Evolutionary conservation across 37 sponge, comb jelly and placozoan species (phyloP).

Genomic region (Aphrocallistes beatrix): DNA sequence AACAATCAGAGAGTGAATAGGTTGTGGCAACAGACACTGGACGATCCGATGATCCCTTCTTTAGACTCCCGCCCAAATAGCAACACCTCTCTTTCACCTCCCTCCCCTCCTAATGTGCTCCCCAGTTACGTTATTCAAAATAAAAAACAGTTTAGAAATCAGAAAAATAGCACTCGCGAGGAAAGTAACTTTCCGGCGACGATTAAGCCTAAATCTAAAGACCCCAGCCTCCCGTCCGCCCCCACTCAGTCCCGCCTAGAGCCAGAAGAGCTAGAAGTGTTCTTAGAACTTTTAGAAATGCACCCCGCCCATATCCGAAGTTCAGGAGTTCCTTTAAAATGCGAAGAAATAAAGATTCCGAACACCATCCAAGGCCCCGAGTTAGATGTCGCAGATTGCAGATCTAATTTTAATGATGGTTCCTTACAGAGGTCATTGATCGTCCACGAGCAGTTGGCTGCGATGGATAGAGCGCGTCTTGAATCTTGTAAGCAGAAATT

Average conservation of each 20-base stretch:
- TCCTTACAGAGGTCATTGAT: neutral
- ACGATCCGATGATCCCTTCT: neutral
- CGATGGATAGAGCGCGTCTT: constrained; percentile 23
- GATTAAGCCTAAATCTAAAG: neutral
- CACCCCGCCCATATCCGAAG: neutral
- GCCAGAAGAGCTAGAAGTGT: neutral
- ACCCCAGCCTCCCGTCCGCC: neutral
- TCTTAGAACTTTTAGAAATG: neutral
- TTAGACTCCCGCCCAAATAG: neutral
- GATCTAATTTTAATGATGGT: neutral
- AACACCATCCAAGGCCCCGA: neutral
- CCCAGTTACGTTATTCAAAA: neutral
- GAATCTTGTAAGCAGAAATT: constrained; percentile 22
- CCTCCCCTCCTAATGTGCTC: neutral
- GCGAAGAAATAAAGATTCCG: neutral
- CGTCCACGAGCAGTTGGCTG: constrained; percentile 24
- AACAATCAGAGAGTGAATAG: neutral
- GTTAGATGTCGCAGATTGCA: neutral
- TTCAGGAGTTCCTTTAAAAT: neutral
- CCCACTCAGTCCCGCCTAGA: neutral
- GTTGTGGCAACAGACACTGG: neutral
- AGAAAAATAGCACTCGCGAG: neutral
- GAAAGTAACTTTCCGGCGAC: neutral
- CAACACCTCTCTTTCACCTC: constrained; percentile 3
- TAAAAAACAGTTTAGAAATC: neutral